phyloP scores from a whole-genome alignment of 2,113 vertebrate genomes.

The Athene noctua region DNA sequence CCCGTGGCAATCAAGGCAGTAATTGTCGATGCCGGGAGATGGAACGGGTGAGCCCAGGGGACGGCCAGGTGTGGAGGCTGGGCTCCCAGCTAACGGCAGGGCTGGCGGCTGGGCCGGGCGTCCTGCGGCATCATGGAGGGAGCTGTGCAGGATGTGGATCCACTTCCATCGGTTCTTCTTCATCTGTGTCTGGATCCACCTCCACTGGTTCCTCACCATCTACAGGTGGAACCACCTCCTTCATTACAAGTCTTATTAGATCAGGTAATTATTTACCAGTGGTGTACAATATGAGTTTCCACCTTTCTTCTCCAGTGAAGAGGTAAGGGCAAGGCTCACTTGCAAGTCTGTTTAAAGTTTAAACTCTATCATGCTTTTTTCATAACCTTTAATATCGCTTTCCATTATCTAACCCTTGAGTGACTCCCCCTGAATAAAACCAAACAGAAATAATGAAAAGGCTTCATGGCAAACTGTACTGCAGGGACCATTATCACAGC shows the following conservation, averaged over 20 bases:
- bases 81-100: no score
- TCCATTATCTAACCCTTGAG: not conserved
- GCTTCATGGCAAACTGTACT: not conserved
- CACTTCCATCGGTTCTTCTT: no score
- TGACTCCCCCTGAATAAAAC: not conserved
- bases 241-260: not conserved
- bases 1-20: no score
- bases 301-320: not conserved
- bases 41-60: no score
- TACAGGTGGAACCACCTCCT: not conserved
- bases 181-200: no score
- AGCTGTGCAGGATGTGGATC: no score
- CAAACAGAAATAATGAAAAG: not conserved
- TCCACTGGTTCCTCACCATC: no score
- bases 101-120: no score
- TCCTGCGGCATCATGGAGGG: no score
- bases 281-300: not conserved
- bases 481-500: not conserved
- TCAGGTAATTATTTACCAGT: not conserved
- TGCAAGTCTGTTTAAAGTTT: not conserved
- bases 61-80: no score
- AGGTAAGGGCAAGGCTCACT: not conserved
- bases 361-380: not conserved
- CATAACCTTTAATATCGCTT: not conserved
- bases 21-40: no score